Evolutionary conservation across 2,797 vertebrate genomes (phyloP).

Genomic region (Trematomus bernacchii): DNA sequence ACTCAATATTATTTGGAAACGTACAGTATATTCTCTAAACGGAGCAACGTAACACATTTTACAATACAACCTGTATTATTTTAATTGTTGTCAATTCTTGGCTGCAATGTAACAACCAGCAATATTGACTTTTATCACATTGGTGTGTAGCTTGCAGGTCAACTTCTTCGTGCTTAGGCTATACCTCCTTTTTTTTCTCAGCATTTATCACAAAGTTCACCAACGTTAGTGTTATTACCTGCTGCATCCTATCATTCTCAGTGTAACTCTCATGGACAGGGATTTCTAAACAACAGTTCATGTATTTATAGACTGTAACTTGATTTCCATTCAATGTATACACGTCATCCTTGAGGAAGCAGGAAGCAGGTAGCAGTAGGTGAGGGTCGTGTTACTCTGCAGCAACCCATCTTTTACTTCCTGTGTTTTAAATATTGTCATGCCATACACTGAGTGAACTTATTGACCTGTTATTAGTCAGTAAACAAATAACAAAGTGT

Average conservation of each 20-base stretch:
- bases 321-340: constrained; percentile 19
- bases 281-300: constrained; percentile 2
- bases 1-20: background rate
- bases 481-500: background rate
- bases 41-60: background rate
- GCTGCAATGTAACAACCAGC: background rate
- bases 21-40: background rate
- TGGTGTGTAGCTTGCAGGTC: background rate
- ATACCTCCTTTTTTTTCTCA: background rate
- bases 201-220: background rate
- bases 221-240: background rate
- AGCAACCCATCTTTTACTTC: constrained; percentile 19
- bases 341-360: background rate
- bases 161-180: background rate
- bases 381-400: constrained; percentile 1
- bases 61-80: background rate
- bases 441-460: background rate
- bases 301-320: constrained; percentile 6
- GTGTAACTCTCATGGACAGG: background rate
- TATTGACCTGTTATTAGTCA: background rate
- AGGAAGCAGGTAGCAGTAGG: constrained; percentile 14
- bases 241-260: background rate
- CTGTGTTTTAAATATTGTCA: background rate
- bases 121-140: background rate
- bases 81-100: background rate